These are phyloP conservation scores for zebrafish (Danio rerio) DNA, from an alignment of 2,113 vertebrate genomes.

Conservation along the genomic window GRCz12tu NC_133191.1:31348001-31348500, in stretches of 20 bases:
- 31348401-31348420: too few species aligned
- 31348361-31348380: too few species aligned
- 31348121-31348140: slow-evolving; percentile 17
- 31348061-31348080: slow-evolving; percentile 31
- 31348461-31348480: too few species aligned
- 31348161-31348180: background rate
- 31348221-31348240: background rate
- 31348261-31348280: slow-evolving; percentile 16
- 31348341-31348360: too few species aligned
- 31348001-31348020: background rate
- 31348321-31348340: background rate
- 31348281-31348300: slow-evolving; percentile 31
- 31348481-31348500: too few species aligned
- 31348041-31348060: slow-evolving; percentile 30
- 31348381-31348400: too few species aligned
- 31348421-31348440: too few species aligned
- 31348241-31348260: slow-evolving; percentile 3
- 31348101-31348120: background rate
- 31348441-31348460: too few species aligned
- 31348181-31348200: background rate
- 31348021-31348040: background rate
- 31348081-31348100: background rate
- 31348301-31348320: slow-evolving; percentile 17
- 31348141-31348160: background rate
- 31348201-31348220: background rate